phyloP scores from a whole-genome alignment of 64 coral and sea anemone species.

The Stylophora pistillata region DNA sequence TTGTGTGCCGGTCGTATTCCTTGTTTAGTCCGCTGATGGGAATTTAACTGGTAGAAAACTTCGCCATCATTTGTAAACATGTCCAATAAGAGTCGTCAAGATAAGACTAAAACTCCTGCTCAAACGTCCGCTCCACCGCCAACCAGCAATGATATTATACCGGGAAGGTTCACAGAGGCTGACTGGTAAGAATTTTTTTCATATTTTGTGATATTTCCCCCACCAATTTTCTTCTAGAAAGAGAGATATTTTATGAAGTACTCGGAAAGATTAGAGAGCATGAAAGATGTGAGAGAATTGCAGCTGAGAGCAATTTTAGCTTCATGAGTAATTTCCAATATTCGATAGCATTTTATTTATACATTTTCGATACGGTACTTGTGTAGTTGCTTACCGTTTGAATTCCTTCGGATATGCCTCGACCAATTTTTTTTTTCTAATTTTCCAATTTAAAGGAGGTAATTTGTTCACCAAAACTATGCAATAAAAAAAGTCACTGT shows the following conservation, averaged over 20 bases:
- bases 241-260: not conserved
- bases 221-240: not conserved
- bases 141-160: constrained; percentile 94
- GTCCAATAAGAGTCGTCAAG: constrained; percentile 93
- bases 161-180: constrained; percentile 94
- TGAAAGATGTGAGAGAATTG: too few relatives aligned
- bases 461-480: too few relatives aligned
- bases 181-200: constrained; percentile 71
- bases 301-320: too few relatives aligned
- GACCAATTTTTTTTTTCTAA: too few relatives aligned
- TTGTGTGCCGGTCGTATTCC: not conserved
- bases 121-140: constrained; percentile 76
- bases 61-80: constrained; percentile 31
- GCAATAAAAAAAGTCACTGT: too few relatives aligned
- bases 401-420: too few relatives aligned
- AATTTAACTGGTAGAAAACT: not conserved
- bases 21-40: not conserved
- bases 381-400: too few relatives aligned
- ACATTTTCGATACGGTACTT: too few relatives aligned
- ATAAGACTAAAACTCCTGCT: constrained; percentile 91
- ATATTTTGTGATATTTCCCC: not conserved
- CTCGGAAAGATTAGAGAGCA: too few relatives aligned
- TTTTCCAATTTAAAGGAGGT: too few relatives aligned
- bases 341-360: too few relatives aligned
- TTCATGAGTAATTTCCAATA: too few relatives aligned